Evolutionary conservation across 2,797 vertebrate species (phyloP), one percentile per base, ranked within the genome.

Genomic region (Syngnathus acus): DNA sequence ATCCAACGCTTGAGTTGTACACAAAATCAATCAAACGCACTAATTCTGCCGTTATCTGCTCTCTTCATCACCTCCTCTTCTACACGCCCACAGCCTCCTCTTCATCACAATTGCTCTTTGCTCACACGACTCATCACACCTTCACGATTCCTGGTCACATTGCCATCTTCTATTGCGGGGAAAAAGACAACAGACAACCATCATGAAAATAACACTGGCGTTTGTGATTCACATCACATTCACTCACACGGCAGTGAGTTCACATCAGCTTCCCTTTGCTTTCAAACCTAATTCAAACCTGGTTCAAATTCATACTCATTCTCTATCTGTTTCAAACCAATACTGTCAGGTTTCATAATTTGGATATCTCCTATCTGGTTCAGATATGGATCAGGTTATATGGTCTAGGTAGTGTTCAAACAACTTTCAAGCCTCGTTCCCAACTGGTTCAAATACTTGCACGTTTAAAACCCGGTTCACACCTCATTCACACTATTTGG

Each of bases 21-120:
- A 89, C 84, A 77, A 82, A 89, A 89, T 88, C 86, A 84, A 89
- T 89, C 79, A 67, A 65, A 75, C 70, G 74, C 58, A 78, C 83
- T 87, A 84, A 89, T 88, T 84, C 84, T 76, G 71, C 74, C 61
- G 70, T 82, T 88, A 88, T 88, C 88, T 82, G 75, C 77, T 74
- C 78, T 83, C 80, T 85, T 84, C 81, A 84, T 88, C 65, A 65
- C 61, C 59, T 76, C 61, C 71, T 62, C 37, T 48, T 48, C 43
- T 62, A 55, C n/a, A 57, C 65, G 61, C 71, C 43, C n/a, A n/a
- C n/a, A 17, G 55, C 26, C 51, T 47, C 61, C 53, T 43, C 58
- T 59, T 19, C 37, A n/a, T 10, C 23, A 5, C 54, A 14, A 32
- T 26, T 32, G 13, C 13, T 57, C 54, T 14, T 55, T 16, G 26